These are phyloP conservation scores for Trachemys scripta DNA, from an alignment of 2,113 vertebrate genomes.

Conservation along the genomic window DNA sequence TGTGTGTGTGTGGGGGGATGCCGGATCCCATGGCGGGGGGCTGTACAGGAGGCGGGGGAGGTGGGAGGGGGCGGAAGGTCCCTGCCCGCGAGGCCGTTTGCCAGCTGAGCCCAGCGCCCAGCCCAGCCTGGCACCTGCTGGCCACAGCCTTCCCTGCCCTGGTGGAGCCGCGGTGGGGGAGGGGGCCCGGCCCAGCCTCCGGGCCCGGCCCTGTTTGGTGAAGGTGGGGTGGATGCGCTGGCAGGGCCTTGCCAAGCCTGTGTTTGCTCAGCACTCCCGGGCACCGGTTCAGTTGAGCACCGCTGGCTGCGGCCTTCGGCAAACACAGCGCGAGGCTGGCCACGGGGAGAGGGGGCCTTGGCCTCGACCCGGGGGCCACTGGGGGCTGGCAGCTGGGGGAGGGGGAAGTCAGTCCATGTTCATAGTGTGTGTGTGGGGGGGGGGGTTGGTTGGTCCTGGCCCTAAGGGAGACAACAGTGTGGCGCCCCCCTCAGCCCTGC, in stretches of 20 bases:
- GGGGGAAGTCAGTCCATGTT: background rate
- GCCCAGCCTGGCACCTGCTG: background rate
- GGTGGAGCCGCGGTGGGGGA: too few species aligned
- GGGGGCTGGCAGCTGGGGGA: background rate
- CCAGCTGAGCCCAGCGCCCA: background rate
- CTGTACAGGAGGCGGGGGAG: background rate
- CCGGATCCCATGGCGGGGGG: too few species aligned
- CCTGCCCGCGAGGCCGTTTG: background rate
- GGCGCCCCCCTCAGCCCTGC: too few species aligned
- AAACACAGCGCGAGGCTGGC: background rate
- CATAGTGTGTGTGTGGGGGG: too few species aligned
- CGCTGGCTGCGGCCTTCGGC: background rate
- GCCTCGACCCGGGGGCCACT: background rate
- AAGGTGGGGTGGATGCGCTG: slow-evolving; percentile 12
- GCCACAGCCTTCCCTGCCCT: background rate
- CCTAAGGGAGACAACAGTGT: background rate
- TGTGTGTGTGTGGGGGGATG: too few species aligned
- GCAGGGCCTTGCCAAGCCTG: background rate
- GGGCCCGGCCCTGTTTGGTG: background rate
- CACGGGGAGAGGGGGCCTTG: background rate
- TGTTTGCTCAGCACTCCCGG: background rate
- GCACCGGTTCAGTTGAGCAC: background rate
- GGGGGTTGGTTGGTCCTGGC: background rate
- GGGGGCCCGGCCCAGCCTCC: too few species aligned
- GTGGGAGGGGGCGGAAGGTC: background rate